phyloP scores from a whole-genome alignment of 1,140 invertebrate genomes.

The Anoplophora glabripennis region DNA sequence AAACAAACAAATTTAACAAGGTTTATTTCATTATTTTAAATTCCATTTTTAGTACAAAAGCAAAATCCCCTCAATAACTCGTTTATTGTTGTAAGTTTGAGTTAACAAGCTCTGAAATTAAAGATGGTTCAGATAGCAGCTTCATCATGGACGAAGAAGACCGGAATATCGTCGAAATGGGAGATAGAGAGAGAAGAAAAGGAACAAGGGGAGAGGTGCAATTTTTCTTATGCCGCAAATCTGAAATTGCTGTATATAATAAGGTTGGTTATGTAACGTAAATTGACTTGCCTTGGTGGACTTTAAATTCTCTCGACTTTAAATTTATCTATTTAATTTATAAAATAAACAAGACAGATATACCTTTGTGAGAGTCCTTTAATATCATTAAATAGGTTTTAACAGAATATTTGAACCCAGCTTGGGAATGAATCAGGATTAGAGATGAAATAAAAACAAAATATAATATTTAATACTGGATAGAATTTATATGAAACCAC shows the following conservation, averaged over 20 bases:
- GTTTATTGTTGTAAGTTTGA: conserved; percentile 40
- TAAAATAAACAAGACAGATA: too few species aligned
- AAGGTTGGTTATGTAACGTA: conserved; percentile 37
- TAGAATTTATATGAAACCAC: too few species aligned
- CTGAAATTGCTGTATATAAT: conserved; percentile 42
- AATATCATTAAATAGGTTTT: too few species aligned
- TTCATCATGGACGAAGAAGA: conserved; percentile 25
- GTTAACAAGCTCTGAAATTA: conserved; percentile 42
- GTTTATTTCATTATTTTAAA: conserved; percentile 26
- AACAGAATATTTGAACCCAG: too few species aligned
- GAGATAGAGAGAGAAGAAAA: conserved; percentile 11
- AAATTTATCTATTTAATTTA: conserved; percentile 5
- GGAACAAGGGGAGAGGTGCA: conserved; percentile 32
- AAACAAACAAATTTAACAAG: background rate
- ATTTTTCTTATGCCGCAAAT: conserved; percentile 41
- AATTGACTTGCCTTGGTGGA: conserved; percentile 28
- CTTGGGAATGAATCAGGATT: too few species aligned
- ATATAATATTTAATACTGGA: too few species aligned
- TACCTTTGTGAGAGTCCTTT: too few species aligned
- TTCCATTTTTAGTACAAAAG: conserved; percentile 28
- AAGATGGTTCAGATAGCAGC: conserved; percentile 37
- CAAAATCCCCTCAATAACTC: conserved; percentile 35
- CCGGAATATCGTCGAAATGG: background rate
- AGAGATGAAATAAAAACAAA: too few species aligned
- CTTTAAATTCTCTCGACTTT: conserved; percentile 4